Percentiles rank a stretch among this genome's conserved stretches.
Conservation (phyloP, 2,797 vertebrate species). For the Arrhamphus sclerolepis region DNA sequence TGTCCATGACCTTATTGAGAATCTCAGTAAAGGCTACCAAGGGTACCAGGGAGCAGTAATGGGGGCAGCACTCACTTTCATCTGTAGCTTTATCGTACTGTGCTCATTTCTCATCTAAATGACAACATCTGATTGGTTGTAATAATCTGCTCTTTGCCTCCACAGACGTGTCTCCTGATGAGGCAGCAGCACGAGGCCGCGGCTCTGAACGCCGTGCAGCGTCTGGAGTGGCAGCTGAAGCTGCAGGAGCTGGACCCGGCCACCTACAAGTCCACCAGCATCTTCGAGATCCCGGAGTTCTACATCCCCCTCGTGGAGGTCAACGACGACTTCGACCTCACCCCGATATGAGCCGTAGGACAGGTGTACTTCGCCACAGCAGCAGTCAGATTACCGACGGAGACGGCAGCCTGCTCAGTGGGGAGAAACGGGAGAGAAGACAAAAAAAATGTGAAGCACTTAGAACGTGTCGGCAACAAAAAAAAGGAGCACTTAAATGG, state of each 20-base stretch:
- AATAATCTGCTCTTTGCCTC: neutral
- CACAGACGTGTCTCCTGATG: constrained; percentile 97
- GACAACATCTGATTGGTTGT: constrained; percentile 1
- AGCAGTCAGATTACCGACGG: neutral
- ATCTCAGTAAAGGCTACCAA: too few species aligned
- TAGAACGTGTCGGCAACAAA: constrained; percentile 50
- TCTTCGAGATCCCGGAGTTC: constrained; percentile 98
- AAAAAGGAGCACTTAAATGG: constrained; percentile 59
- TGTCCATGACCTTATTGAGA: too few species aligned
- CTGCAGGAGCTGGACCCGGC: constrained; percentile 97
- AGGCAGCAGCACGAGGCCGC: constrained; percentile 98
- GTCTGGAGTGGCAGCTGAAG: constrained; percentile 98
- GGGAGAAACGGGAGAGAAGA: constrained; percentile 17
- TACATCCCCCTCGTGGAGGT: constrained; percentile 99
- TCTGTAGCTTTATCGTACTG: too few species aligned
- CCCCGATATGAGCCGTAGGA: constrained; percentile 88
- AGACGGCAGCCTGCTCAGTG: constrained; percentile 13
- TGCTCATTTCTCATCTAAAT: too few species aligned
- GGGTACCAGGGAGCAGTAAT: too few species aligned
- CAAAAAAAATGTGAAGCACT: constrained; percentile 72
- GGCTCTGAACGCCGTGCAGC: constrained; percentile 96
- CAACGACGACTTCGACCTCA: constrained; percentile 98
- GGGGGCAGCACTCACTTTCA: too few species aligned
- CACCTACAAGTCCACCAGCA: constrained; percentile 97
- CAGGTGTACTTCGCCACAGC: constrained; percentile 26